phyloP scores from a whole-genome alignment of 2,888 invertebrate species.

The Hemithea aestivaria region DNA sequence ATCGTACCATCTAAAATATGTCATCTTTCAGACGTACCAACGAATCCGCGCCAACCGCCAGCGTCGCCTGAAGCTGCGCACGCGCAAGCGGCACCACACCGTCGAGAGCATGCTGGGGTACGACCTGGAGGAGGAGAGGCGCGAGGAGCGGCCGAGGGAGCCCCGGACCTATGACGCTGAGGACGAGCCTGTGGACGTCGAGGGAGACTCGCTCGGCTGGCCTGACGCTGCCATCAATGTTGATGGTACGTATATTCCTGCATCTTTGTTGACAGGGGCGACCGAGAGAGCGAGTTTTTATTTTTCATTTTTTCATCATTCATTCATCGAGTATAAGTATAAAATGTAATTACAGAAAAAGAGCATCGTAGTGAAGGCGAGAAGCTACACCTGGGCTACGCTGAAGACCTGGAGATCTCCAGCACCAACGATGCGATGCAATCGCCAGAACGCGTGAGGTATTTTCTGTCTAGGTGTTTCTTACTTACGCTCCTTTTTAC shows the following conservation, averaged over 20 bases:
- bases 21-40: conserved; percentile 60
- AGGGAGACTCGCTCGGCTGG: conserved; percentile 74
- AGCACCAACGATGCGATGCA: conserved; percentile 76
- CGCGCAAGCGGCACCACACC: conserved; percentile 75
- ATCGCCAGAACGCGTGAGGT: conserved; percentile 75
- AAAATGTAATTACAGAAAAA: conserved; percentile 67
- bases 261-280: too few relatives aligned
- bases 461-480: conserved; percentile 51
- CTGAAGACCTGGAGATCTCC: conserved; percentile 73
- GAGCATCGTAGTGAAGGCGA: conserved; percentile 62
- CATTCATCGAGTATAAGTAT: too few relatives aligned
- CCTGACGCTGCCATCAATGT: conserved; percentile 65
- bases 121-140: conserved; percentile 65
- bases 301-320: too few relatives aligned
- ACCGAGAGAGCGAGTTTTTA: too few relatives aligned
- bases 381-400: conserved; percentile 66
- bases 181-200: conserved; percentile 74
- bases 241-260: conserved; percentile 53
- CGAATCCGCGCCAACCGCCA: conserved; percentile 74
- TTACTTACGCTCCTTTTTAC: conserved; percentile 3
- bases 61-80: conserved; percentile 70
- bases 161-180: conserved; percentile 63
- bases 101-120: conserved; percentile 78
- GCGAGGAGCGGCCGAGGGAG: conserved; percentile 66
- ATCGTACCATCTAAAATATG: too few relatives aligned